phyloP scores from a whole-genome alignment of 2,888 invertebrate genomes.

The Tubulanus polymorphus region DNA sequence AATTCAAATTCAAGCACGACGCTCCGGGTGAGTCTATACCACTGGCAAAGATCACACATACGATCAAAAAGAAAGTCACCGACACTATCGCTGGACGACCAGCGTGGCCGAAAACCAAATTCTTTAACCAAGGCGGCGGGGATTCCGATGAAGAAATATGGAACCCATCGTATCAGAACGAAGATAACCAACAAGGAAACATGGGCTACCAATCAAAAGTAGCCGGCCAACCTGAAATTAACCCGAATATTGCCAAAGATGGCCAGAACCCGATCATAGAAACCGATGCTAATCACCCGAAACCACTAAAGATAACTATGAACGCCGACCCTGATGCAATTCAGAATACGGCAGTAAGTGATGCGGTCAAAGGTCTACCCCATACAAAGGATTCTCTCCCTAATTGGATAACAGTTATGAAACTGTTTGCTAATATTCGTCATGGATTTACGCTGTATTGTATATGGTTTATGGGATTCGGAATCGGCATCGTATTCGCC shows the following conservation, averaged over 20 bases:
- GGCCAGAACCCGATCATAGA: background rate
- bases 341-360: conserved; percentile 26
- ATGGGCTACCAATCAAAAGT: too few species aligned
- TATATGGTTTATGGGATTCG: conserved; percentile 99
- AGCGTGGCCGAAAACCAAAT: conserved; percentile 25
- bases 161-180: background rate
- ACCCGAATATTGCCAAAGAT: background rate
- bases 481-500: conserved; percentile 96
- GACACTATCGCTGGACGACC: conserved; percentile 30
- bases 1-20: conserved; percentile 63
- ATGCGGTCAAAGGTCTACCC: conserved; percentile 25
- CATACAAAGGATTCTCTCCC: conserved; percentile 24
- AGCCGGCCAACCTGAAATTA: background rate
- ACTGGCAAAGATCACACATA: conserved; percentile 33
- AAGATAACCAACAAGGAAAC: background rate
- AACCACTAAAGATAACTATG: conserved; percentile 54
- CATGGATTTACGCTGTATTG: conserved; percentile 80
- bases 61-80: conserved; percentile 39
- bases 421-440: conserved; percentile 83
- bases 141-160: conserved; percentile 31
- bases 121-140: conserved; percentile 26
- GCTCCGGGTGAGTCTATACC: conserved; percentile 28
- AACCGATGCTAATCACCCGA: background rate
- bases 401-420: conserved; percentile 85
- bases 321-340: conserved; percentile 42